These are phyloP conservation scores for Scylla paramamosain DNA, from an alignment of 1,140 invertebrate genomes.

Conservation along the genomic window DNA sequence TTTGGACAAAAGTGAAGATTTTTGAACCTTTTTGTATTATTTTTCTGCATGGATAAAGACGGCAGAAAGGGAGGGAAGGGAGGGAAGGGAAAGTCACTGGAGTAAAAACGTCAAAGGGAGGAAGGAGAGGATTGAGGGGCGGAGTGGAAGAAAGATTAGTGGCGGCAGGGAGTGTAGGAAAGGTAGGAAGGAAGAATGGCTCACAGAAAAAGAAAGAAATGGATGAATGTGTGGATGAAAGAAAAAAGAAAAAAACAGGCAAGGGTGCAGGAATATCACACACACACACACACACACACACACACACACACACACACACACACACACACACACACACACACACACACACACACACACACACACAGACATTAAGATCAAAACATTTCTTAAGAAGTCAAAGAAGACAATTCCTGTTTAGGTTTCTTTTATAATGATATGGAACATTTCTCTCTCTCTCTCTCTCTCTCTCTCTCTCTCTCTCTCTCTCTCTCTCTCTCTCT, in stretches of 20 bases:
- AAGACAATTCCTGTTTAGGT: too few relatives aligned
- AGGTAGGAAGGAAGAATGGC: too few relatives aligned
- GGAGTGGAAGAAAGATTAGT: too few relatives aligned
- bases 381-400: too few relatives aligned
- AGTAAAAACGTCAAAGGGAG: neutral
- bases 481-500: neutral
- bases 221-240: neutral
- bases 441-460: neutral
- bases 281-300: neutral
- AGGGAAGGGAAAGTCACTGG: too few relatives aligned
- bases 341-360: conserved; percentile 26
- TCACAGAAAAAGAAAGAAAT: neutral
- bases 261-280: neutral
- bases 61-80: too few relatives aligned
- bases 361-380: neutral
- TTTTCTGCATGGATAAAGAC: too few relatives aligned
- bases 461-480: neutral
- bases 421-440: too few relatives aligned
- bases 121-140: neutral
- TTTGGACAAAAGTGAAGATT: too few relatives aligned
- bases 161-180: too few relatives aligned
- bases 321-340: conserved; percentile 7
- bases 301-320: conserved; percentile 10
- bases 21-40: too few relatives aligned
- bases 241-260: neutral